A percentile compares a stretch with the other conserved stretches of the same genome.
phyloP scores from a whole-genome alignment of 2,797 vertebrate species.

The Odontamblyopus rebecca region DNA sequence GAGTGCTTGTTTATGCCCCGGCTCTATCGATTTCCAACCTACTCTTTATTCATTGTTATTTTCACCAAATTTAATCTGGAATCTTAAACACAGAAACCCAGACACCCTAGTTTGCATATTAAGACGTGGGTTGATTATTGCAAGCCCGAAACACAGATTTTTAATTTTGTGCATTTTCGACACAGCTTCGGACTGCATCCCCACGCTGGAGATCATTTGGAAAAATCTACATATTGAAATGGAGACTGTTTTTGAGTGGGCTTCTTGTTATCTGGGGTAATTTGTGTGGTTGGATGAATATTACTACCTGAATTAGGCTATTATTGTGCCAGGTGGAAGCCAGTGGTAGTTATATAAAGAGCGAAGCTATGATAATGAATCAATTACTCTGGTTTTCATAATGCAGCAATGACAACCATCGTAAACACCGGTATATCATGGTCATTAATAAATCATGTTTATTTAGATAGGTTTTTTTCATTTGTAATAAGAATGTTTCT shows the following conservation, averaged over 20 bases:
- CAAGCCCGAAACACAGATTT: constrained; percentile 73
- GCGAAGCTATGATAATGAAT: constrained; percentile 61
- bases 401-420: constrained; percentile 34
- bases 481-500: not conserved
- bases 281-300: constrained; percentile 72
- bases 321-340: constrained; percentile 71
- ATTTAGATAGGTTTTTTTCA: not conserved
- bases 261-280: constrained; percentile 69
- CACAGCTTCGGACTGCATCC: constrained; percentile 70
- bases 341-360: constrained; percentile 62
- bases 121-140: constrained; percentile 71
- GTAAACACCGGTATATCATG: constrained; percentile 15
- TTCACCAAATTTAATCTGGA: constrained; percentile 72
- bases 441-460: not conserved
- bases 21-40: constrained; percentile 66
- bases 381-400: constrained; percentile 55
- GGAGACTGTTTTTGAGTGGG: constrained; percentile 57
- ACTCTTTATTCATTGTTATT: constrained; percentile 70
- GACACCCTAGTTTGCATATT: constrained; percentile 75
- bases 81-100: constrained; percentile 67
- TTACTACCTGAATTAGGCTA: constrained; percentile 71
- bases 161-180: constrained; percentile 81
- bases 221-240: constrained; percentile 80
- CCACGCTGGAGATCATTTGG: constrained; percentile 77
- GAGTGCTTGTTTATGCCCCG: constrained; percentile 64